Evolutionary conservation across 1,140 invertebrate genomes (phyloP), one percentile per base, ranked within the genome.

Genomic region (Temnothorax curvispinosus): DNA sequence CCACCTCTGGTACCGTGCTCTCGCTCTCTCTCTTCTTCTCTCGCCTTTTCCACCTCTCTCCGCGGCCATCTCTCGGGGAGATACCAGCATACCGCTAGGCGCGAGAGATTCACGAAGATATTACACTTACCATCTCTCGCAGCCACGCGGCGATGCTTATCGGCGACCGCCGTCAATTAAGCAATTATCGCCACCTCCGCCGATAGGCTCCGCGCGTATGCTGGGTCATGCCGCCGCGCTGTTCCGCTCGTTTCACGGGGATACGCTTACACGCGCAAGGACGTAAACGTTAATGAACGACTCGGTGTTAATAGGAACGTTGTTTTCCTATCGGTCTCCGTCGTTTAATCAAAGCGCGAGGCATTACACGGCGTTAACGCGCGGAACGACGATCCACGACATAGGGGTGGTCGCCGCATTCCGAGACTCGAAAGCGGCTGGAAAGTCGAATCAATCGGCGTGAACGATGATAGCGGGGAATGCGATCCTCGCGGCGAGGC

Each of bases 111-210:
- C 64, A 54, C 69, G 71, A 38, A 76, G 81, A 67, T 87, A 86
- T 87, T 86, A 81, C 82, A 76, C 86, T 90, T 87, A 86, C 81
- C 77, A 86, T 86, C 77, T 86, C 77, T 87, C 81, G 84, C 52
- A 54, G 71, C 85, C 91, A 87, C 76, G 88, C 86, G 80, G 84
- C 74, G 88, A 89, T 92, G 89, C 85, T 92, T 93, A 94, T 93
- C 92, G 86, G 71, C 86, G 88, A 92, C 87, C 87, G 89, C 77
- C 86, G 89, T 92, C 93, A 93, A 94, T 94, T 94, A 93, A 90
- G 93, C 92, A 93, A 93, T 93, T 93, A 92, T 88, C 90, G 85
- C 71, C 89, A 86, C 89, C 89, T 85, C 74, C 74, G 82, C 38
- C 65, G 9, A 56, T 69, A 27, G 65, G 41, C 74, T 78, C 21